Evolutionary conservation across 2,888 invertebrate species (phyloP).

Genomic region (Archips xylosteana): DNA sequence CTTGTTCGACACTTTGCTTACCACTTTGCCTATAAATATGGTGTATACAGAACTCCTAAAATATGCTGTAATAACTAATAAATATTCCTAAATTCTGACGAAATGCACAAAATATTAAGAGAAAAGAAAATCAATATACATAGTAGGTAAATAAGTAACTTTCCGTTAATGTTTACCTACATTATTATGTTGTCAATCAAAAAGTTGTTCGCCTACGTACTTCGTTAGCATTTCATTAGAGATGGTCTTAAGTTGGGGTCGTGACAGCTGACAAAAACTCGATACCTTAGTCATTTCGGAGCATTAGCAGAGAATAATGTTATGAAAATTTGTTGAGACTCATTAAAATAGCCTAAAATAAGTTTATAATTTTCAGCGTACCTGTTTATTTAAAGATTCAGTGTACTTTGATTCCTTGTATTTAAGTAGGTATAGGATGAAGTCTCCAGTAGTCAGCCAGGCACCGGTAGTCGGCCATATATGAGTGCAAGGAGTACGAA

Average conservation of each 20-base stretch:
- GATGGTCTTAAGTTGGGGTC: background rate
- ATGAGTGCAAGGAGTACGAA: too few relatives aligned
- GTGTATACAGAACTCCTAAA: too few relatives aligned
- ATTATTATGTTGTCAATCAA: constrained; percentile 8
- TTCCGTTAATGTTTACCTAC: background rate
- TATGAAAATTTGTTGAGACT: background rate
- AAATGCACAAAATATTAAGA: too few relatives aligned
- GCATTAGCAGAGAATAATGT: background rate
- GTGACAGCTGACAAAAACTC: constrained; percentile 1
- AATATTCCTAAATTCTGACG: too few relatives aligned
- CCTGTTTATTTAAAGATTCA: background rate
- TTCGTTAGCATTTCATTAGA: background rate
- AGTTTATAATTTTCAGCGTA: background rate
- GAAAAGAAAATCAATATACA: too few relatives aligned
- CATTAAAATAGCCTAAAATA: background rate
- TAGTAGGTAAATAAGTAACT: background rate
- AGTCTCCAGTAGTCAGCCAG: too few relatives aligned
- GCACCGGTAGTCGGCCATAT: too few relatives aligned
- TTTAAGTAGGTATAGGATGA: too few relatives aligned
- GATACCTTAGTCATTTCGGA: background rate
- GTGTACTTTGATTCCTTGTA: too few relatives aligned
- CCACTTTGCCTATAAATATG: too few relatives aligned
- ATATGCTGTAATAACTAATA: too few relatives aligned
- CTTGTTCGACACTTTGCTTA: too few relatives aligned
- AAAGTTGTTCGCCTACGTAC: background rate